These are phyloP conservation scores for Mesocentrotus franciscanus DNA, from an alignment of 53 echinoderm and acorn worm species.

Conservation along the genomic window DNA sequence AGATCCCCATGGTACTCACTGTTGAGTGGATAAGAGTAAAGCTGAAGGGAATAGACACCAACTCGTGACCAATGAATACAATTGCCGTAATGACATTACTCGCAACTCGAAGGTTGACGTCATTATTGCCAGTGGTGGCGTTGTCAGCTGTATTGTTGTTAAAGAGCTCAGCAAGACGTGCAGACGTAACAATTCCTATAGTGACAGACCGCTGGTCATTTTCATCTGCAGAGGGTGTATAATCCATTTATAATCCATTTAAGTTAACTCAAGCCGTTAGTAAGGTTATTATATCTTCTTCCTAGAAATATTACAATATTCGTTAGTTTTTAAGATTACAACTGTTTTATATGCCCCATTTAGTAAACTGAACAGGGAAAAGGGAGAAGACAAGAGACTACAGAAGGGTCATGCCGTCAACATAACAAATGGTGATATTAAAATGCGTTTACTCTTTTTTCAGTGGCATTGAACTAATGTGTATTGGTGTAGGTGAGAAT, in stretches of 20 bases:
- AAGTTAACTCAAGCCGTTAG: not conserved
- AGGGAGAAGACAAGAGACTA: no score
- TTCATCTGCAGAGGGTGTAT: not conserved
- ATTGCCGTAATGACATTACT: slow-evolving; percentile 27
- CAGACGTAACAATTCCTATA: not conserved
- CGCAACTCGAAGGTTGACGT: not conserved
- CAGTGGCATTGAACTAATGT: no score
- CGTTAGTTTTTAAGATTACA: no score
- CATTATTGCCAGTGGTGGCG: not conserved
- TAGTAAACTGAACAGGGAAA: no score
- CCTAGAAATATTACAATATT: no score
- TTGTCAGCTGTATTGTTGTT: not conserved
- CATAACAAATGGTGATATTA: no score
- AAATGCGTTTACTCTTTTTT: no score
- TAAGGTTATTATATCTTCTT: no score
- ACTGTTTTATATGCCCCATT: no score
- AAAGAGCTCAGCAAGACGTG: not conserved
- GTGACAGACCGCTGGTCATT: not conserved
- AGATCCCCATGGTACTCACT: not conserved
- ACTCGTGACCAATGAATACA: not conserved
- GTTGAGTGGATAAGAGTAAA: not conserved
- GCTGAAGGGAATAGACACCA: not conserved
- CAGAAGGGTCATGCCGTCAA: no score
- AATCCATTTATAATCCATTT: no score
- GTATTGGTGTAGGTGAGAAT: no score